Evolutionary conservation across 2,888 invertebrate genomes (phyloP).

Genomic region (Desoria tigrina): DNA sequence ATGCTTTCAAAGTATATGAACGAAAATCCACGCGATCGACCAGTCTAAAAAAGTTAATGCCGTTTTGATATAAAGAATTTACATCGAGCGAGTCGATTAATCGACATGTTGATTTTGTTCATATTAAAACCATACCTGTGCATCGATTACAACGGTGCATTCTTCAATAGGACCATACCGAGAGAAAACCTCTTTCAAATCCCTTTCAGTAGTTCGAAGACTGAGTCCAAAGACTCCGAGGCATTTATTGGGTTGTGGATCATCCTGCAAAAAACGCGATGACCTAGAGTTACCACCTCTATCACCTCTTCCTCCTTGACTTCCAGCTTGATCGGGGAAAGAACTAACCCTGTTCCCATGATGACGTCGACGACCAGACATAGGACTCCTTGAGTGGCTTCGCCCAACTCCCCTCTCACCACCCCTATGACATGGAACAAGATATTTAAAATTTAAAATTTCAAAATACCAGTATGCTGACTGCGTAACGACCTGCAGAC

Average conservation of each 20-base stretch:
- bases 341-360: conserved; percentile 35
- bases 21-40: conserved; percentile 91
- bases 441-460: too few relatives aligned
- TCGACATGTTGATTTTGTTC: neutral
- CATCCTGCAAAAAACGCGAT: conserved; percentile 56
- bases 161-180: conserved; percentile 63
- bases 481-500: too few relatives aligned
- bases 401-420: conserved; percentile 31
- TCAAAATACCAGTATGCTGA: too few relatives aligned
- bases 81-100: neutral
- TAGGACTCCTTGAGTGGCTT: conserved; percentile 47
- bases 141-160: conserved; percentile 52
- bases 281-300: conserved; percentile 3
- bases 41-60: conserved; percentile 73
- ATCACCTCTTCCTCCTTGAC: neutral
- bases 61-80: neutral
- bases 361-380: conserved; percentile 45
- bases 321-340: conserved; percentile 6
- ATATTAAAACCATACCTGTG: conserved; percentile 41
- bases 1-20: conserved; percentile 89
- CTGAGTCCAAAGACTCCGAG: conserved; percentile 64
- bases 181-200: conserved; percentile 62
- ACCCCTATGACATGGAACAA: too few relatives aligned
- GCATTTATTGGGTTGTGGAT: conserved; percentile 61
- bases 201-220: conserved; percentile 63